Evolutionary conservation across 2,888 invertebrate species (phyloP).

Genomic region (Rhamphomyia laevipes): DNA sequence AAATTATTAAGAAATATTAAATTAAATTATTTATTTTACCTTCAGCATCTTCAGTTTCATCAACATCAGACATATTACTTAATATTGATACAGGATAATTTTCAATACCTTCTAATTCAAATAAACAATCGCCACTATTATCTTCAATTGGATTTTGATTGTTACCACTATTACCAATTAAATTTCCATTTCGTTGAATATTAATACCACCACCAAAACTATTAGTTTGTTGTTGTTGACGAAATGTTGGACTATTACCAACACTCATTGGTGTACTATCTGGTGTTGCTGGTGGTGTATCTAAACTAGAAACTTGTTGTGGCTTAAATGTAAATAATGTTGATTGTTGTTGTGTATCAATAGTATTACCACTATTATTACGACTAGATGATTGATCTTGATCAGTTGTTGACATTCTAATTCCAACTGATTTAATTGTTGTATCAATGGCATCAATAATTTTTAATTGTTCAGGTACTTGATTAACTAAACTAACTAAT

Average conservation of each 20-base stretch:
- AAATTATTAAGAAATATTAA: slow-evolving; percentile 8
- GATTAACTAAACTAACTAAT: slow-evolving; percentile 42
- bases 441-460: slow-evolving; percentile 22
- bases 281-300: slow-evolving; percentile 38
- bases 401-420: slow-evolving; percentile 10
- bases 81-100: slow-evolving; percentile 11
- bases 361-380: slow-evolving; percentile 22
- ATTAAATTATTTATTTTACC: slow-evolving; percentile 39
- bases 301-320: slow-evolving; percentile 28
- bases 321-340: slow-evolving; percentile 3
- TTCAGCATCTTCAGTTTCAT: slow-evolving; percentile 64
- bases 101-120: slow-evolving; percentile 58
- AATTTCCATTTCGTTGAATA: slow-evolving; percentile 8
- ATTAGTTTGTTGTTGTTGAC: slow-evolving; percentile 23
- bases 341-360: slow-evolving; percentile 11
- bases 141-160: slow-evolving; percentile 17
- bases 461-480: slow-evolving; percentile 26
- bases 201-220: slow-evolving; percentile 9
- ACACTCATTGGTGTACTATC: slow-evolving; percentile 38
- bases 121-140: slow-evolving; percentile 57
- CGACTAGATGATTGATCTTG: slow-evolving; percentile 18
- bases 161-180: slow-evolving; percentile 7
- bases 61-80: slow-evolving; percentile 44
- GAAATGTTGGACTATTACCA: slow-evolving; percentile 37
- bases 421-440: not conserved